Evolutionary conservation across 2,113 vertebrate genomes (phyloP).

Genomic region (Coracopsis vasa): DNA sequence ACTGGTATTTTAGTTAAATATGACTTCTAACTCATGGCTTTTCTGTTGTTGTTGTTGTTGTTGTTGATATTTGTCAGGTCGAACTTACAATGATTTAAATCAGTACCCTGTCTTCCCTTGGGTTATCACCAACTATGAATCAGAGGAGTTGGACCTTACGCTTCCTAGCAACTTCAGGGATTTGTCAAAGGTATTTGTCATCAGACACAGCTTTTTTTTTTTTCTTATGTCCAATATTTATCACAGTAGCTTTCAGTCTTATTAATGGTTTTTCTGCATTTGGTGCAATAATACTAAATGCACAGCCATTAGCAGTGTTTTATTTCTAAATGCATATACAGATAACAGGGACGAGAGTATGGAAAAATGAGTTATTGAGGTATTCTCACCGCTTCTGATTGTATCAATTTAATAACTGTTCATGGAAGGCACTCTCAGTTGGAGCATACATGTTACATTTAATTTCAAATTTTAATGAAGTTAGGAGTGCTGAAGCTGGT

Average conservation of each 20-base stretch:
- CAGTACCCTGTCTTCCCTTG: slow-evolving; percentile 99
- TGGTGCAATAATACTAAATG: not conserved
- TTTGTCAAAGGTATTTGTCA: slow-evolving; percentile 90
- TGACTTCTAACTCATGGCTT: not conserved
- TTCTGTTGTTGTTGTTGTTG: not conserved
- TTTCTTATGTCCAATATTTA: not conserved
- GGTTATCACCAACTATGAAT: slow-evolving; percentile 98
- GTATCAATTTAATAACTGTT: not conserved
- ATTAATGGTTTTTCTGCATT: not conserved
- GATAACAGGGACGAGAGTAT: not conserved
- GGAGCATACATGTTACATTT: not conserved
- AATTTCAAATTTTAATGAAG: not conserved
- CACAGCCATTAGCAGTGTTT: not conserved
- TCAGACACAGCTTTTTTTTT: not conserved
- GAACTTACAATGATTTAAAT: slow-evolving; percentile 94
- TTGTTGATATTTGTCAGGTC: slow-evolving; percentile 74
- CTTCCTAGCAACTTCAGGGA: slow-evolving; percentile 98
- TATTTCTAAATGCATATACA: not conserved
- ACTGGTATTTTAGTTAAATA: not conserved
- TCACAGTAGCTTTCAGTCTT: not conserved
- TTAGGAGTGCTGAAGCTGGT: not conserved
- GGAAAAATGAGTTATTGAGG: not conserved
- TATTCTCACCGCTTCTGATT: not conserved
- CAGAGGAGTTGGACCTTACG: slow-evolving; percentile 92
- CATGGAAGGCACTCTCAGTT: not conserved